Evolutionary conservation across 2,113 vertebrate genomes (phyloP).

Genomic region (Toxotes jaculatrix): DNA sequence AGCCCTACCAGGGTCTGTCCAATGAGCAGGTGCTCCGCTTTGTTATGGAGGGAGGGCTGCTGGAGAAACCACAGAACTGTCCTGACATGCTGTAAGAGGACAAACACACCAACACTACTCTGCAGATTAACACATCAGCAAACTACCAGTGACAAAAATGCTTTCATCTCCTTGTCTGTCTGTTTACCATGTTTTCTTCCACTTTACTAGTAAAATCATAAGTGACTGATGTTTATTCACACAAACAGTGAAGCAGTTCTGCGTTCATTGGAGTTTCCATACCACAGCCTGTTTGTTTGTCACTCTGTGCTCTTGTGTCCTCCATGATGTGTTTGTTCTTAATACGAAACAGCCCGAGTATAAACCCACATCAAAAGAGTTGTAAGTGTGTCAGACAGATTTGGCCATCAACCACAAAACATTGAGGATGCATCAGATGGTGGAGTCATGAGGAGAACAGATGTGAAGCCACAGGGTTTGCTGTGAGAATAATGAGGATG

Average conservation of each 20-base stretch:
- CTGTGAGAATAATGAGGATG: conserved; percentile 3
- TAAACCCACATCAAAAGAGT: conserved; percentile 44
- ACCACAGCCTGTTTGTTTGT: conserved; percentile 20
- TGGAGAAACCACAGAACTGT: conserved; percentile 97
- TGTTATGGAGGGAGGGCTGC: conserved; percentile 97
- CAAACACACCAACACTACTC: neutral
- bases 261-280: neutral
- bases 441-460: conserved; percentile 38
- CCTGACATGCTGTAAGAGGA: conserved; percentile 94
- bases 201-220: neutral
- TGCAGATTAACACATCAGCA: neutral
- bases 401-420: conserved; percentile 31
- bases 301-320: neutral
- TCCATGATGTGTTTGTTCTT: conserved; percentile 23
- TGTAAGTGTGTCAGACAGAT: conserved; percentile 35
- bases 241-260: conserved; percentile 6
- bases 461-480: conserved; percentile 24
- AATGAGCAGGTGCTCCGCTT: conserved; percentile 99
- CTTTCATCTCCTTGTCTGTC: conserved; percentile 1
- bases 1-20: conserved; percentile 98
- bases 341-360: conserved; percentile 38
- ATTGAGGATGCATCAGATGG: conserved; percentile 8
- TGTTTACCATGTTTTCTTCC: conserved; percentile 12
- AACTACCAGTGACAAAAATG: neutral
- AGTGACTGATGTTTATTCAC: conserved; percentile 1